Base-by-base conservation (phyloP, 1,140 invertebrate genomes). In the Augochlora pura region DNA sequence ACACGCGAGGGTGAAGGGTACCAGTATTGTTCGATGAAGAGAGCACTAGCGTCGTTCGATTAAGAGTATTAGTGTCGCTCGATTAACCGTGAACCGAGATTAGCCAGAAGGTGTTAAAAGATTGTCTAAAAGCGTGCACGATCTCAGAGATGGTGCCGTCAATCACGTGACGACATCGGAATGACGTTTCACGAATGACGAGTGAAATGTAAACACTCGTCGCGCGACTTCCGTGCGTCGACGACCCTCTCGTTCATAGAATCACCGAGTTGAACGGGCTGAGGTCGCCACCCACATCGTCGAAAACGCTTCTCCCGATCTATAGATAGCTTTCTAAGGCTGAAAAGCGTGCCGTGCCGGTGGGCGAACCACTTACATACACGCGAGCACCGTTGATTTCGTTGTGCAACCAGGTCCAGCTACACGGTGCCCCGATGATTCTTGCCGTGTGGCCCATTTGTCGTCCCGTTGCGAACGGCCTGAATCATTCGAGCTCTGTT, bases 281-380 rank as follows among this genome's bases (percentile, higher is more conserved):
- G 84, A 88, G 88, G 86, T 84, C 78, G 84, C 90, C 90, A 90
- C 91, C 91, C 88, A 92, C 91, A 90, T 88, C 64, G 86, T 77
- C 57, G 71, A 77, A 83, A 86, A 83, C 83, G 82, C 83, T 82
- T 84, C 82, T 86, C 76, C 46, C 81, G 82, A 87, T 83, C 79
- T 81, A 88, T 84, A 88, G 88, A 90, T 91, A 89, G 82, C 80
- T 88, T 85, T 88, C 81, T 87, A 88, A 81, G 80, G 60, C 80
- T 42, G 78, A 77, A 87, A 88, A 88, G 82, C 77, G 82, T 87
- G 83, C 64, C 63, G 73, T 77, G 76, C 54, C 76, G 65, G 90
- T 92, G 90, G 91, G 91, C 91, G 90, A 92, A 90, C 88, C 83
- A 92, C 90, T 91, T 91, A 86, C 89, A 88, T 90, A 81, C 82